phyloP scores from a whole-genome alignment of 1,140 invertebrate species.

The Condylostylus longicornis region DNA sequence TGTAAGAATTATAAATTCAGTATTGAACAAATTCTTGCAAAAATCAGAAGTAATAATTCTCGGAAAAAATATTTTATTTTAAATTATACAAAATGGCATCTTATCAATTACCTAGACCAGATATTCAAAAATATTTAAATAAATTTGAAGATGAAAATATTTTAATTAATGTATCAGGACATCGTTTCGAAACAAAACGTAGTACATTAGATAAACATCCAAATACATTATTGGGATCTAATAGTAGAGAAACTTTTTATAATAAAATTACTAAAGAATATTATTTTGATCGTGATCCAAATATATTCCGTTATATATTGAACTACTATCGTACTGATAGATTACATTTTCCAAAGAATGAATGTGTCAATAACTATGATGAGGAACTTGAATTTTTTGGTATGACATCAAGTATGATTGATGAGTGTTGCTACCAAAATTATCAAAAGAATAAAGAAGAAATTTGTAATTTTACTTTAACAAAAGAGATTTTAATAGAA shows the following conservation, averaged over 20 bases:
- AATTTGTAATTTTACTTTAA: constrained; percentile 95
- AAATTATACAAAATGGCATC: too few relatives aligned
- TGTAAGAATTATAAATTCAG: too few relatives aligned
- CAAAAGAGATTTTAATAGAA: constrained; percentile 90
- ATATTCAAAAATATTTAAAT: constrained; percentile 71
- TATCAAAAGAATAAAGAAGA: constrained; percentile 96
- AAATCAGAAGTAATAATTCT: too few relatives aligned
- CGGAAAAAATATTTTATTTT: too few relatives aligned
- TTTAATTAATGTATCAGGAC: constrained; percentile 80
- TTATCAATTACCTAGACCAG: constrained; percentile 85
- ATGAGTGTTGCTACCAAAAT: constrained; percentile 98
- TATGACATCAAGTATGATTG: constrained; percentile 97
- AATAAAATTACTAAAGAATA: constrained; percentile 97
- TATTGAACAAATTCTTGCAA: too few relatives aligned
- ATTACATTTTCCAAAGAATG: constrained; percentile 96
- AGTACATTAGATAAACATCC: constrained; percentile 99
- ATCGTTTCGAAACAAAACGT: constrained; percentile 95
- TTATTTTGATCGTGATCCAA: constrained; percentile 98
- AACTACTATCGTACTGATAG: constrained; percentile 99
- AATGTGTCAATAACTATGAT: constrained; percentile 96
- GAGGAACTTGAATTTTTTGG: constrained; percentile 99
- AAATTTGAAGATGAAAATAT: constrained; percentile 82
- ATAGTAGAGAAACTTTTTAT: constrained; percentile 98
- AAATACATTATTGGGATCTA: constrained; percentile 92
- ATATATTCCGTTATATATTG: constrained; percentile 96